phyloP scores from a whole-genome alignment of 2,113 vertebrate genomes.

The Climacteris rufus region DNA sequence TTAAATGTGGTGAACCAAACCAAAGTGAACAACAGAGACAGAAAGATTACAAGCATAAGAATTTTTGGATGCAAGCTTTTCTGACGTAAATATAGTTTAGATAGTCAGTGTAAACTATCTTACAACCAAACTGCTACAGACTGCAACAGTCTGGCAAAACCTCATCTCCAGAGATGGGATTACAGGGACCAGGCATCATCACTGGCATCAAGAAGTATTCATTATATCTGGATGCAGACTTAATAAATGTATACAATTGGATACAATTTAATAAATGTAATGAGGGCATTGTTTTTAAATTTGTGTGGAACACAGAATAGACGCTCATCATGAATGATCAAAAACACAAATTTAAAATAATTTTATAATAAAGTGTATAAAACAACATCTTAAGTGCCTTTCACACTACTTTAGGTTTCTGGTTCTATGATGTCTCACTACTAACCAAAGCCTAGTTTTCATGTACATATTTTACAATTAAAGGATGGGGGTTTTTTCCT shows the following conservation, averaged over 20 bases:
- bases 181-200: background rate
- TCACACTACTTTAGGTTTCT: background rate
- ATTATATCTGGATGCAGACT: background rate
- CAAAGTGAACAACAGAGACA: background rate
- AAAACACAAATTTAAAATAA: background rate
- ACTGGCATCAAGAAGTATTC: background rate
- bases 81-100: background rate
- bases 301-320: background rate
- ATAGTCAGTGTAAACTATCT: background rate
- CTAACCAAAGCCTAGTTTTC: background rate
- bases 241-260: too few relatives aligned
- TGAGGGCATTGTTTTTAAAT: background rate
- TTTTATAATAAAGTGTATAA: background rate
- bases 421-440: background rate
- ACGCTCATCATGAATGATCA: background rate
- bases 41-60: background rate
- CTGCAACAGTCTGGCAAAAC: background rate
- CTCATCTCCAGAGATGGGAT: background rate
- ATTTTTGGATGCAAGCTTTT: background rate
- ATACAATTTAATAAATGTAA: background rate
- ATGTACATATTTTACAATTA: background rate
- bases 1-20: background rate
- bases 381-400: background rate
- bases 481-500: background rate
- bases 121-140: background rate